phyloP scores from a whole-genome alignment of 2,113 vertebrate genomes.

The Microcebus murinus region DNA sequence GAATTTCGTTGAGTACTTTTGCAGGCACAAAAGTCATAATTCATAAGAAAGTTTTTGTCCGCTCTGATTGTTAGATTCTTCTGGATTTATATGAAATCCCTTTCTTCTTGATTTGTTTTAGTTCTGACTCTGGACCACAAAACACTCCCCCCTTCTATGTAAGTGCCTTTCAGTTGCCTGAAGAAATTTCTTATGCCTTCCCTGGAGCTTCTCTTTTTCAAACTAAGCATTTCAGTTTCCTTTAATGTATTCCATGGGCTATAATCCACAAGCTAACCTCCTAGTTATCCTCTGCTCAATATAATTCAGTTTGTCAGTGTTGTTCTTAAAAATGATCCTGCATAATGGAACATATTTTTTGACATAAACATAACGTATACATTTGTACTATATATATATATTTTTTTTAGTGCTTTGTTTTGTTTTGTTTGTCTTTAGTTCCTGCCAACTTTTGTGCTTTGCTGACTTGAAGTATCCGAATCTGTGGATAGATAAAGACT shows the following conservation, averaged over 20 bases:
- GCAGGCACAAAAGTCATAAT: not conserved
- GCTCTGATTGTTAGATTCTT: not conserved
- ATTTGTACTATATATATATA: not conserved
- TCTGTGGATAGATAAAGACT: not conserved
- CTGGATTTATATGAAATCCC: not conserved
- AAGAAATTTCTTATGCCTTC: not conserved
- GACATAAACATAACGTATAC: not conserved
- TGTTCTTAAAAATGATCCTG: conserved; percentile 21
- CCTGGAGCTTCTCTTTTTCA: not conserved
- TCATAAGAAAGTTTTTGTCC: not conserved
- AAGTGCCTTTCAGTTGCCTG: not conserved
- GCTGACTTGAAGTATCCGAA: not conserved
- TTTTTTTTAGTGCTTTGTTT: not conserved
- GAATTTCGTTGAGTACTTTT: not conserved
- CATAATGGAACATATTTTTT: not conserved
- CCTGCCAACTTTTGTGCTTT: not conserved
- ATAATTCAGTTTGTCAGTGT: not conserved
- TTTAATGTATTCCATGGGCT: not conserved
- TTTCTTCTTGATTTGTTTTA: not conserved
- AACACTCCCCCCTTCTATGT: not conserved
- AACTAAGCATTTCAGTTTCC: not conserved
- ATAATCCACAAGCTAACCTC: not conserved
- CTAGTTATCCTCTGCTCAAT: not conserved
- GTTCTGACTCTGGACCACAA: not conserved
- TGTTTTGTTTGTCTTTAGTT: not conserved